Percentiles rank a stretch among this genome's conserved stretches.
Evolutionary conservation across 1,140 invertebrate genomes (phyloP).

Genomic region (Belonocnema kinseyi): DNA sequence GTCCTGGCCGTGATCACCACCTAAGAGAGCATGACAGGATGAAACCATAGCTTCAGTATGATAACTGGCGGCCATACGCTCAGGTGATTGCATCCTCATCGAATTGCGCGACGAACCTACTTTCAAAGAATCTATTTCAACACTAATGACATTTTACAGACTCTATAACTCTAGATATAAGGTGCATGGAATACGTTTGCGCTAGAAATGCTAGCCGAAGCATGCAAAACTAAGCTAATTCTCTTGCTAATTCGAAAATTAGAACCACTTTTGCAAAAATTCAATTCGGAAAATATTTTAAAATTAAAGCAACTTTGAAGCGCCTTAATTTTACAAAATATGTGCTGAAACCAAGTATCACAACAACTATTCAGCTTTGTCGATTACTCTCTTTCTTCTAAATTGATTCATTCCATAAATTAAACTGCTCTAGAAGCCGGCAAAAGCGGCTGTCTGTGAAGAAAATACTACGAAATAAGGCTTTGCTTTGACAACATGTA

Average conservation of each 20-base stretch:
- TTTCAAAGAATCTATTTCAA: slow-evolving; percentile 31
- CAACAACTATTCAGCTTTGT: neutral
- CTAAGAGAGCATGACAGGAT: slow-evolving; percentile 63
- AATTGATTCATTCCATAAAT: slow-evolving; percentile 45
- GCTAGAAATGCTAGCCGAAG: slow-evolving; percentile 55
- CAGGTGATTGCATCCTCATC: slow-evolving; percentile 80
- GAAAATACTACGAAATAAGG: slow-evolving; percentile 23
- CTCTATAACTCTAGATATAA: slow-evolving; percentile 17
- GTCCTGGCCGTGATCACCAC: slow-evolving; percentile 61
- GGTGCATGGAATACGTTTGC: slow-evolving; percentile 40
- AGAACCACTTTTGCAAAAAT: neutral
- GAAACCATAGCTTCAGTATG: slow-evolving; percentile 74
- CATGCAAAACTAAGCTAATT: slow-evolving; percentile 56
- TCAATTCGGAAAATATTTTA: neutral
- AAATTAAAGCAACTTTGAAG: neutral
- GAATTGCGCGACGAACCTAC: slow-evolving; percentile 67
- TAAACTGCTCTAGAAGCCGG: slow-evolving; percentile 58
- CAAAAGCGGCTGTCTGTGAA: slow-evolving; percentile 46
- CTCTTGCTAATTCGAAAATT: neutral
- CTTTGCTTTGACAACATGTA: slow-evolving; percentile 54
- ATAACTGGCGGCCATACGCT: slow-evolving; percentile 83
- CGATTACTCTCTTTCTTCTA: neutral
- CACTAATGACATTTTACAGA: slow-evolving; percentile 13
- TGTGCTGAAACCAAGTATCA: neutral
- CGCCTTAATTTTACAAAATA: neutral